Evolutionary conservation across 2,888 invertebrate genomes (phyloP).

Genomic region (Philhelius pedissequus): DNA sequence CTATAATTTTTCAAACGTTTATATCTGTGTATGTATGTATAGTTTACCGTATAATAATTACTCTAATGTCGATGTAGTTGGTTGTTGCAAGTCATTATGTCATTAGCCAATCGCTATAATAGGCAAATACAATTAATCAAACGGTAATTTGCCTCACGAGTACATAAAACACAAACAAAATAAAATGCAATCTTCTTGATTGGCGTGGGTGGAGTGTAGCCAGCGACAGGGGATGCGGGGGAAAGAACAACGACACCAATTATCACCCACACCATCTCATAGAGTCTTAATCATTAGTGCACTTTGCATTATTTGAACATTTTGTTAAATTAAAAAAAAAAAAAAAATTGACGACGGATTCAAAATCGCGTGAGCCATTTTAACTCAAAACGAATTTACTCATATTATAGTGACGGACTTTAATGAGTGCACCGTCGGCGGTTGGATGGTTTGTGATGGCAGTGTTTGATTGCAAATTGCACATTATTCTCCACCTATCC

Average conservation of each 20-base stretch:
- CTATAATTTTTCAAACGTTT: conserved; percentile 28
- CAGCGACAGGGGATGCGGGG: no score
- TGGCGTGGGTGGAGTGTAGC: no score
- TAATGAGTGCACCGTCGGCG: background rate
- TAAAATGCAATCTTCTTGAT: background rate
- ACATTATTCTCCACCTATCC: background rate
- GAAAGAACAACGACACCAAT: conserved; percentile 38
- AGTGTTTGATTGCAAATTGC: conserved; percentile 12
- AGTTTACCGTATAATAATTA: conserved; percentile 37
- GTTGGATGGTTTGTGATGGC: background rate
- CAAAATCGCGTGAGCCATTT: conserved; percentile 55
- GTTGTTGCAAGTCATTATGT: conserved; percentile 49
- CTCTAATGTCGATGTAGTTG: conserved; percentile 8
- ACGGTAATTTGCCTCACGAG: conserved; percentile 44
- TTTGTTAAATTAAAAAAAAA: conserved; percentile 58
- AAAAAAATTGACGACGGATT: conserved; percentile 6
- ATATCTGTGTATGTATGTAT: no score
- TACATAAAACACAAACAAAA: conserved; percentile 14
- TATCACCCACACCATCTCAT: conserved; percentile 41
- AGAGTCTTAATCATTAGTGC: conserved; percentile 40
- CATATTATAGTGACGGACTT: conserved; percentile 27
- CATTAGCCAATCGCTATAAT: conserved; percentile 53
- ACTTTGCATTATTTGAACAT: conserved; percentile 42
- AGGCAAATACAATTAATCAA: conserved; percentile 65
- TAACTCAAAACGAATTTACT: conserved; percentile 35